A percentile compares a stretch with the other conserved stretches of the same genome.
Conservation (phyloP, 2,113 vertebrate genomes). For the Cichladusa arquata region DNA sequence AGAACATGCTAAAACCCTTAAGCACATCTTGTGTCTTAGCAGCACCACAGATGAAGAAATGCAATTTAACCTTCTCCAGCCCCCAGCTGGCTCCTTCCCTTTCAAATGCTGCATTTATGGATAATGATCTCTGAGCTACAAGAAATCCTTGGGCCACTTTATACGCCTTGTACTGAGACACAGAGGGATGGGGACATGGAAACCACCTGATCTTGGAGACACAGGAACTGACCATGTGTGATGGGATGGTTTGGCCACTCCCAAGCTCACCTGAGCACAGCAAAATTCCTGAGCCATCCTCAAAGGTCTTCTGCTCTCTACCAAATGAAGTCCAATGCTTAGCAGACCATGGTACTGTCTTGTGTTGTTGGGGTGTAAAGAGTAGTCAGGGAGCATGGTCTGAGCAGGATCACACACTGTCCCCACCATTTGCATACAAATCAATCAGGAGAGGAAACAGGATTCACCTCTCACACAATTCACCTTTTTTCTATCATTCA, state of each 20-base stretch:
- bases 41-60: neutral
- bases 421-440: neutral
- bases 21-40: neutral
- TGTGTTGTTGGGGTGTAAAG: accelerated
- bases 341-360: neutral
- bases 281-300: neutral
- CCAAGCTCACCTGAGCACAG: neutral
- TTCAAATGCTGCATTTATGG: neutral
- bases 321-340: neutral
- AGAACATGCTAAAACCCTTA: neutral
- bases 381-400: neutral
- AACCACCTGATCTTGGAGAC: neutral
- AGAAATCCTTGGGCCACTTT: neutral
- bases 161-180: neutral
- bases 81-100: neutral
- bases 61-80: neutral
- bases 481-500: neutral
- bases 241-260: neutral
- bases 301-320: neutral
- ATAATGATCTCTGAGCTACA: neutral
- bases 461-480: neutral
- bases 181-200: neutral
- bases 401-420: neutral
- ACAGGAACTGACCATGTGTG: neutral
- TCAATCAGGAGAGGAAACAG: neutral